Evolutionary conservation across 2,113 vertebrate genomes (phyloP).

Genomic region (Danio rerio): GRCz12tu NC_133179.1:53701501-53702000

Average conservation of each 20-base stretch:
- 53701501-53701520: too few species aligned
- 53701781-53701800: constrained; percentile 4
- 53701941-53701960: constrained; percentile 17
- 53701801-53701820: background rate
- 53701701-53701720: too few species aligned
- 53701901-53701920: background rate
- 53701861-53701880: background rate
- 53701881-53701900: background rate
- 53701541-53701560: too few species aligned
- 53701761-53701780: constrained; percentile 1
- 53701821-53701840: background rate
- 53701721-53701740: too few species aligned
- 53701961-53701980: background rate
- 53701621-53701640: too few species aligned
- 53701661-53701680: too few species aligned
- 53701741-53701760: background rate
- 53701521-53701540: too few species aligned
- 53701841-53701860: constrained; percentile 7
- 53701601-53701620: too few species aligned
- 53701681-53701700: too few species aligned
- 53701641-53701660: too few species aligned
- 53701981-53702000: background rate
- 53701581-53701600: too few species aligned
- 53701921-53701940: background rate
- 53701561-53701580: too few species aligned